Base-by-base conservation (phyloP, 2,888 invertebrate species). In the Coremacera marginata region DNA sequence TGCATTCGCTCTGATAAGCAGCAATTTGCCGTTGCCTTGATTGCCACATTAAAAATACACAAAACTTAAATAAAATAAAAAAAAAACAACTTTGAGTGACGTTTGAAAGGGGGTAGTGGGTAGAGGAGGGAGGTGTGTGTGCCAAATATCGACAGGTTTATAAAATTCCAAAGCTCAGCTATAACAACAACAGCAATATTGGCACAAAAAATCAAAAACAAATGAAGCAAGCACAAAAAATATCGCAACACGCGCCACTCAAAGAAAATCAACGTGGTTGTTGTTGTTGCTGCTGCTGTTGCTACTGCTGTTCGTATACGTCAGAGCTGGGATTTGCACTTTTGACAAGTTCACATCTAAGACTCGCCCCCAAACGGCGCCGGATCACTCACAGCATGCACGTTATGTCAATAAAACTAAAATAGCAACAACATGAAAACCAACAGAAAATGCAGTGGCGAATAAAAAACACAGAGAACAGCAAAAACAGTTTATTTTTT, bases 241-340 rank as follows among this genome's bases (percentile, higher is more conserved):
- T 14, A 31, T 49, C 19, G 49, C 67, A 67, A 22, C 19, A 19
- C 14, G 49, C 49, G 51, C 51, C 51, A 68, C 51, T 68, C 49
- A 51, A 68, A 49, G 63, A 34, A 44, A 76, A 27, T 70, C 37
- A 44, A 51, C 67, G 72, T 52, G 57, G 70, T 16, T 49, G 52
- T 22, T 44, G 63, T 22, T 27, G 65, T 25, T 68, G 74, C 44
- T 31, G 71, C 37, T 37, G 63, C 65, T 75, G 67, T 22, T 52
- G 75, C n/a, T 19, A 31, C 52, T 70, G 62, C 11, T 62, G 49
- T 57, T 67, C 70, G n/a, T 16, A 70, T 31, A 70, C 31, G 86
- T 86, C 86, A 86, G 85, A 83, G 84, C 82, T 82, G 85, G 84
- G 84, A 86, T 86, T 85, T 86, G 86, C 85, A 86, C 85, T 85